Base-by-base conservation (phyloP, 2,888 invertebrate species). In the Orchestes rusci region DNA sequence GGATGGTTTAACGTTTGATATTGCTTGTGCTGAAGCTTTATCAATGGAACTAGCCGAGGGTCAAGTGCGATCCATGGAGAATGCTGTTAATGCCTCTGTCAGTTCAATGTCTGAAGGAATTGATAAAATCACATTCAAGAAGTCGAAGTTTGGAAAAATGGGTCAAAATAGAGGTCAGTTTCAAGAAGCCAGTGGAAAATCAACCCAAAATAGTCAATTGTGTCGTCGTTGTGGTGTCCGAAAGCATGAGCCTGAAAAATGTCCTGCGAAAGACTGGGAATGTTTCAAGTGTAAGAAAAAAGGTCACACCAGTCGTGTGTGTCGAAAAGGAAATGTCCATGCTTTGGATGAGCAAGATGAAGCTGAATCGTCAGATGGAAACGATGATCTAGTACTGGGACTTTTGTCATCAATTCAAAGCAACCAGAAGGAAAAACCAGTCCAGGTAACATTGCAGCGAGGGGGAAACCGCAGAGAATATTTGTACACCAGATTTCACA, bases 231-330 rank as follows among this genome's bases (percentile, higher is more conserved):
- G 39, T 23, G 37, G n/a, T n/a, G n/a, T 39, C 13, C 12, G 39
- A 16, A 39, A 33, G n/a, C 39, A 39, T 33, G 23, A 33, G 13
- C 39, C 31, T 13, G 23, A 35, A 15, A 39, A 47, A 19, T 49
- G 46, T 49, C 32, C 45, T 18, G 45, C 45, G 5, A 31, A 36
- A 2, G 29, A 39, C 23, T 50, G 49, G 42, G 45, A 50, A 17
- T 46, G 41, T 33, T 40, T 29, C 19, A 16, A 23, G 3, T 46
- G 46, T 17, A 31, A 32, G 18, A n/a, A 30, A 15, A 39, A 30
- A 13, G 51, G 43, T 3, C 49, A 51, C 37, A 46, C 49, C 35
- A 39, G 30, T 23, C 19, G 37, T 8, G 37, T 37, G 4, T 37
- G 37, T 19, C 29, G 16, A 29, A 37, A 29, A 12, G 27, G 15